These are phyloP conservation scores for Solea senegalensis DNA, from an alignment of 2,113 vertebrate genomes.

Conservation along the genomic window DNA sequence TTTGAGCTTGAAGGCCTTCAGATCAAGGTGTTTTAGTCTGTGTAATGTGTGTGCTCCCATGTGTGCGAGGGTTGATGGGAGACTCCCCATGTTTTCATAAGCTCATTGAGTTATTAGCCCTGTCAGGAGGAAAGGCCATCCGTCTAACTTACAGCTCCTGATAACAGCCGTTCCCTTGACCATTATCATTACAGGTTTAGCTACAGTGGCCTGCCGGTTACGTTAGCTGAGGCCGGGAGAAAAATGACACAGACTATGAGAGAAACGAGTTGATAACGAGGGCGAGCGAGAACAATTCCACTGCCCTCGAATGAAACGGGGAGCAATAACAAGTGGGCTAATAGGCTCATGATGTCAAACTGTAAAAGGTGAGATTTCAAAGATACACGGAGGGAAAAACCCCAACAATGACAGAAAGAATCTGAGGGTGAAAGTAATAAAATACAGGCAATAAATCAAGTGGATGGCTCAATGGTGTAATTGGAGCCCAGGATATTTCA, in stretches of 20 bases:
- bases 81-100: slow-evolving; percentile 52
- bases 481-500: slow-evolving; percentile 6
- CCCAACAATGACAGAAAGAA: neutral
- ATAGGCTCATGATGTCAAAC: slow-evolving; percentile 26
- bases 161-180: slow-evolving; percentile 59
- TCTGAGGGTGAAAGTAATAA: slow-evolving; percentile 8
- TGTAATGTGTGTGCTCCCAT: neutral
- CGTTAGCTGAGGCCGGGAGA: slow-evolving; percentile 54
- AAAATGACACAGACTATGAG: slow-evolving; percentile 48
- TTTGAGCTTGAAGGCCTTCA: slow-evolving; percentile 53
- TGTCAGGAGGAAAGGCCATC: slow-evolving; percentile 53
- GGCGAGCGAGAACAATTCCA: neutral
- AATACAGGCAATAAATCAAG: slow-evolving; percentile 31
- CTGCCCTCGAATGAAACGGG: slow-evolving; percentile 5
- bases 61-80: slow-evolving; percentile 27
- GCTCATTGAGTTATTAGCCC: slow-evolving; percentile 52
- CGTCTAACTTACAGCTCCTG: slow-evolving; percentile 31
- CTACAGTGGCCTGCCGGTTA: slow-evolving; percentile 42
- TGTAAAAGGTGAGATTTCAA: slow-evolving; percentile 26
- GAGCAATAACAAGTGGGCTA: slow-evolving; percentile 24
- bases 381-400: slow-evolving; percentile 13
- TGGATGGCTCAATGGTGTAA: slow-evolving; percentile 4
- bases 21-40: slow-evolving; percentile 60
- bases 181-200: slow-evolving; percentile 60
- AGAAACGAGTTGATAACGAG: slow-evolving; percentile 45